A percentile compares a stretch with the other conserved stretches of the same genome.
phyloP scores from a whole-genome alignment of 1,140 invertebrate species.

The Pseudachorutes palmiensis region DNA sequence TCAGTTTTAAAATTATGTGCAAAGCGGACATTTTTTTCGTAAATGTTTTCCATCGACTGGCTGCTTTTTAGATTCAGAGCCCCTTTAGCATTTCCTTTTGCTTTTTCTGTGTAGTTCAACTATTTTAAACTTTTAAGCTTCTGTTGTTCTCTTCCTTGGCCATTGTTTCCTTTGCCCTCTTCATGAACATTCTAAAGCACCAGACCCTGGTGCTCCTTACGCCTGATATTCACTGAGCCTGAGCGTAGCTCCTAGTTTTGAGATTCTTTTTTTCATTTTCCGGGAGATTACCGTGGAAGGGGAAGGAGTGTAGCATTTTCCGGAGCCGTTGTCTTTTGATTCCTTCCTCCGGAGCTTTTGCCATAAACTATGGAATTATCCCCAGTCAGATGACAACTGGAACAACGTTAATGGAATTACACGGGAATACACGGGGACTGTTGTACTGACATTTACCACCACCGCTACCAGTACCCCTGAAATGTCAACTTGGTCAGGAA shows the following conservation, averaged over 20 bases:
- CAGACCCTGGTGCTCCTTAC: too few relatives aligned
- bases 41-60: too few relatives aligned
- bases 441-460: conserved; percentile 3
- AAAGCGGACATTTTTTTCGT: too few relatives aligned
- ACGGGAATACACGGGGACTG: not conserved
- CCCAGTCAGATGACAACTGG: conserved; percentile 1
- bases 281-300: not conserved
- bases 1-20: too few relatives aligned
- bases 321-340: not conserved
- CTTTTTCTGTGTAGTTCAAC: not conserved
- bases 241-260: not conserved
- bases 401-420: conserved; percentile 10
- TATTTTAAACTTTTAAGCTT: not conserved
- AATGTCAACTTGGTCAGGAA: not conserved
- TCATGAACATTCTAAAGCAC: too few relatives aligned
- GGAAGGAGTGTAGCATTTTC: not conserved
- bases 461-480: not conserved
- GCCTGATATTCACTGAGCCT: too few relatives aligned
- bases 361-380: conserved; percentile 11
- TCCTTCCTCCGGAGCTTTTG: not conserved
- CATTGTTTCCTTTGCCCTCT: conserved; percentile 7
- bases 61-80: too few relatives aligned
- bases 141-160: not conserved
- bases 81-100: too few relatives aligned
- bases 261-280: not conserved